Conservation (phyloP, 2,797 vertebrate genomes). For the Parambassis ranga region DNA sequence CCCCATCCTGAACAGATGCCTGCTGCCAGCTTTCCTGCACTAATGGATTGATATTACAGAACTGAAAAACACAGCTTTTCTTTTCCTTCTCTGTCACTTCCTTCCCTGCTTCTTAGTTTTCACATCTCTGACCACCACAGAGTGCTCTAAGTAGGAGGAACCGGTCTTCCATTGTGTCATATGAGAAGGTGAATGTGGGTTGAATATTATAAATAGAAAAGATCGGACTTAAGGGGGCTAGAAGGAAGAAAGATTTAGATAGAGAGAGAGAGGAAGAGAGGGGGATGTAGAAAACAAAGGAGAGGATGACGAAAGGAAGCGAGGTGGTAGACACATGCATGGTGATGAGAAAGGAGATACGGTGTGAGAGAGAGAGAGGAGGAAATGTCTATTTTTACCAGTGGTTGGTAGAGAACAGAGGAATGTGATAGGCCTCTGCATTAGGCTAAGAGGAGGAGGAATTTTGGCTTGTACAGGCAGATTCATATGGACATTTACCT, state of each 20-base stretch:
- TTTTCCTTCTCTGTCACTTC: constrained; percentile 3
- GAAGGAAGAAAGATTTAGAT: constrained; percentile 10
- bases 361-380: constrained; percentile 26
- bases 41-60: not conserved
- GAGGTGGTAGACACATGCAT: constrained; percentile 46
- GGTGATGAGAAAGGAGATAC: constrained; percentile 49
- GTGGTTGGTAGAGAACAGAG: constrained; percentile 34
- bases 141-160: constrained; percentile 32
- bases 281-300: constrained; percentile 47
- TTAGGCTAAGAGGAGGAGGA: constrained; percentile 41
- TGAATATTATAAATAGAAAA: constrained; percentile 73
- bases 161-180: constrained; percentile 44
- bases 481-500: constrained; percentile 39
- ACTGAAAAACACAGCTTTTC: not conserved
- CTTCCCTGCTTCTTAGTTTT: not conserved
- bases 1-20: not conserved
- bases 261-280: constrained; percentile 16
- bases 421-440: constrained; percentile 58
- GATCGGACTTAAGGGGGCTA: constrained; percentile 36
- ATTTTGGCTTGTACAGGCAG: constrained; percentile 36
- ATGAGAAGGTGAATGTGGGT: constrained; percentile 67
- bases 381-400: constrained; percentile 72
- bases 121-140: constrained; percentile 33
- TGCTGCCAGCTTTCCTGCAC: not conserved
- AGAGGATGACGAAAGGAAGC: constrained; percentile 48